Evolutionary conservation across 2,113 vertebrate genomes (phyloP), one percentile per base, ranked within the genome.

Genomic region (Vulpes ferrilata): DNA sequence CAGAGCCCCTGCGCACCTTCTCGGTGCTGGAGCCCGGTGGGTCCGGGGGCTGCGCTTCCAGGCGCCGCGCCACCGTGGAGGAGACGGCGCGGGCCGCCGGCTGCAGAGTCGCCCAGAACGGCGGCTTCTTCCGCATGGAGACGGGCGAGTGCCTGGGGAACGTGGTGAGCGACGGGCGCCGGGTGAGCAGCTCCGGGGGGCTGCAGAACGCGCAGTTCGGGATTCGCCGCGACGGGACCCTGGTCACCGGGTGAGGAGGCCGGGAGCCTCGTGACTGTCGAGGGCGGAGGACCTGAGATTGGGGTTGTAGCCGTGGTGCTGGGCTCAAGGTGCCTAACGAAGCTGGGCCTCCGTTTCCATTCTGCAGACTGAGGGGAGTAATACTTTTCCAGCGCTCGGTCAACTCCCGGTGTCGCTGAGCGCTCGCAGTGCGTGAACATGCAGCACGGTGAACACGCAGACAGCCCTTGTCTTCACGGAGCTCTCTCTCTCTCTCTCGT

Each of bases 181-280:
- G 97, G 98, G 99, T 99, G 95, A 98, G 65, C 90, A 98, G 99
- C 98, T 99, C 99, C 7, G 93, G 97, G 23, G 99, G 99, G 0
- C 23, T 99, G 59, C 99, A 99, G 97, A 99, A 99, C 1, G 99
- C 99, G 38, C 99, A 99, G 98, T 99, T 99, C 97, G 99, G 99
- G 69, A 99, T 99, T 98, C 99, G 99, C 97, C 98, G 97, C 95
- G 99, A 99, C 69, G 99, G 99, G 78, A 99, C 99, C 16, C 97
- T 99, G 93, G 99, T 99, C 94, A 99, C 99, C 0, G 99, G 99
- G 99, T 99, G 98, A 99, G 99, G 90, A 43, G 23, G n/a, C 55
- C 0, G 81, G 76, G 65, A 12, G 0, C 19, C 53, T 55, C 11
- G 43, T 9, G 73, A 67, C 64, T 71, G 53, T 53, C 73, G 2